These are phyloP conservation scores for Ginglymostoma cirratum DNA, from an alignment of 2,113 vertebrate species.

Conservation along the genomic window DNA sequence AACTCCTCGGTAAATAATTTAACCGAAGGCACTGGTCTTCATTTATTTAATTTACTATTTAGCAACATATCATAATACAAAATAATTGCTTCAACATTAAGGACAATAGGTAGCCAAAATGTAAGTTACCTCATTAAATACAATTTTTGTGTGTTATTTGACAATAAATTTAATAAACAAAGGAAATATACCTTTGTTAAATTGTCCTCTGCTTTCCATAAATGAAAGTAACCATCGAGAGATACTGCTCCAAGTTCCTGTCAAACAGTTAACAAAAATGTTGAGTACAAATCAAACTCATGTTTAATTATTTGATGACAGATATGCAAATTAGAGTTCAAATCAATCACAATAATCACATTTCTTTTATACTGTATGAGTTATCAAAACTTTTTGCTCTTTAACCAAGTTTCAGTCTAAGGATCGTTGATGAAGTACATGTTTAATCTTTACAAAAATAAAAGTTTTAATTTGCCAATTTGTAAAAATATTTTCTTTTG, in stretches of 20 bases:
- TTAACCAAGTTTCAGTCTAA: background rate
- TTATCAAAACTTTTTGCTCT: background rate
- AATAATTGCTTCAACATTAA: background rate
- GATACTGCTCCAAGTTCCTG: slow-evolving; percentile 94
- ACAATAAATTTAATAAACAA: background rate
- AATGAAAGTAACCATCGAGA: slow-evolving; percentile 93
- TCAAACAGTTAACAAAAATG: slow-evolving; percentile 13
- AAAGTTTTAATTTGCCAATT: too few relatives aligned
- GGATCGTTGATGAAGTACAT: background rate
- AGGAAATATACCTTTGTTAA: slow-evolving; percentile 72
- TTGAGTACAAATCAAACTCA: background rate
- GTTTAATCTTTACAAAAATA: background rate
- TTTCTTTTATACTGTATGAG: background rate
- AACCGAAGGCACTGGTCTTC: background rate
- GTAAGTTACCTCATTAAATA: background rate
- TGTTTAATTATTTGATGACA: background rate
- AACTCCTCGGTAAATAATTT: background rate
- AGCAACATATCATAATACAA: background rate
- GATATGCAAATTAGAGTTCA: background rate
- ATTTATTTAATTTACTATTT: background rate
- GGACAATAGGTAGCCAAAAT: background rate
- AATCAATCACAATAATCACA: background rate
- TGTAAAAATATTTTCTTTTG: too few relatives aligned
- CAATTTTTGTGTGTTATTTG: background rate
- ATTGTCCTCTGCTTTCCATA: slow-evolving; percentile 90